Evolutionary conservation across 2,797 vertebrate species (phyloP), one percentile per base, ranked within the genome.

Genomic region (Brachyalestes nurse): DNA sequence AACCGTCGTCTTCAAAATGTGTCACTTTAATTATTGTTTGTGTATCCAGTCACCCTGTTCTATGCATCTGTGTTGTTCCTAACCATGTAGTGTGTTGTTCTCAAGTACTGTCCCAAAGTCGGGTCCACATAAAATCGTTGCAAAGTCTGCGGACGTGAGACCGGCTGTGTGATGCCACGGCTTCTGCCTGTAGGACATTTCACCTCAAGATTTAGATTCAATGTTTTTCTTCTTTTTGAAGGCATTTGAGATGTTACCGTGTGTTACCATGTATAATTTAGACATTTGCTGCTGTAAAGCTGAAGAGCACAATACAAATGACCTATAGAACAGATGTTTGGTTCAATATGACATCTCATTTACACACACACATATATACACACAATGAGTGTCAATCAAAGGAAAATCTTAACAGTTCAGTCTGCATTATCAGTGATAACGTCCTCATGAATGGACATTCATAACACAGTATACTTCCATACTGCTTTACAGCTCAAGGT

Each of bases 301-400:
- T 70, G 80, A 62, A 79, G 77, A 83, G 69, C 77, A 84, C 71
- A 84, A 74, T 75, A 78, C 75, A 77, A 81, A 72, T 77, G 53
- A 77, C 2, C 23, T 72, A 45, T 66, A 77, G 72, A 65, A 47
- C 45, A 25, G 17, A 5, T 4, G 4, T 2, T 34, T 34, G 34
- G 34, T 34, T 34, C 4, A 34, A 34, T 34, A 34, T 34, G 34
- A 34, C 34, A 34, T 4, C 34, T 34, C 5, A 4, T 34, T 4
- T 34, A n/a, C 34, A 34, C 4, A 2, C 34, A 34, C 2, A 34
- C 34, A 34, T 4, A 34, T 34, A 34, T 34, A 34, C 34, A 34
- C 34, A 34, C 34, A 34, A 34, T 4, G 34, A 34, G 34, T 34
- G 34, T 2, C 2, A 34, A 34, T 34, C 2, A 34, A 34, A 34